Base-by-base conservation (phyloP, 2,113 vertebrate species). In the Lathamus discolor region DNA sequence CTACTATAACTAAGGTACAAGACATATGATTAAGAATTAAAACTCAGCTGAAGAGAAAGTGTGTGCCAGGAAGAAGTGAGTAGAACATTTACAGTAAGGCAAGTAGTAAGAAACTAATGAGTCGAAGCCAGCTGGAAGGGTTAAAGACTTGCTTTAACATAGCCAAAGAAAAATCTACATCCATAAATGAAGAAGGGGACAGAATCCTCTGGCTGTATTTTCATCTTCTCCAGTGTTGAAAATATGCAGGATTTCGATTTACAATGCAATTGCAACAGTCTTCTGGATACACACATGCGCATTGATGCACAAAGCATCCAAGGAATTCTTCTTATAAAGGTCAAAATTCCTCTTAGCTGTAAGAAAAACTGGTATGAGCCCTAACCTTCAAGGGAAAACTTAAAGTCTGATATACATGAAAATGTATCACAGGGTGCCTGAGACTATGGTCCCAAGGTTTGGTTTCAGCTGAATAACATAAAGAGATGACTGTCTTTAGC, bases 11-110 rank as follows among this genome's bases (percentile, higher is more conserved):
- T 91, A 72, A 79, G 67, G 49, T 75, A 95, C 29, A 37, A 93
- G 62, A 80, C 57, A 76, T 76, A 85, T 39, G 82, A 87, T 90
- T 77, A 90, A 77, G 92, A 83, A 76, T 73, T 88, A 94, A 93
- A 96, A 83, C 48, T 77, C 73, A 91, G 74, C 57, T 39, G 41
- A 83, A 78, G 51, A 86, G 80, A 75, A 91, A 80, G 44, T 2
- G 10, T 89, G 54, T 79, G 78, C 66, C 87, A 87, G 48, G 63
- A 91, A 85, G 69, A 88, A 94, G 48, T 27, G 57, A 93, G 57
- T 29, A 55, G 77, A 93, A 91, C 81, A 73, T 52, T 81, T 76
- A 88, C 59, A 49, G 41, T 62, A 93, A 77, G 85, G 55, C 29
- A 93, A 66, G 52, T 63, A 93, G 88, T 39, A 90, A 80, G 79